Percentiles rank a stretch among this genome's conserved stretches.
Conservation (phyloP, 1,140 invertebrate species). For the Temnothorax longispinosus region DNA sequence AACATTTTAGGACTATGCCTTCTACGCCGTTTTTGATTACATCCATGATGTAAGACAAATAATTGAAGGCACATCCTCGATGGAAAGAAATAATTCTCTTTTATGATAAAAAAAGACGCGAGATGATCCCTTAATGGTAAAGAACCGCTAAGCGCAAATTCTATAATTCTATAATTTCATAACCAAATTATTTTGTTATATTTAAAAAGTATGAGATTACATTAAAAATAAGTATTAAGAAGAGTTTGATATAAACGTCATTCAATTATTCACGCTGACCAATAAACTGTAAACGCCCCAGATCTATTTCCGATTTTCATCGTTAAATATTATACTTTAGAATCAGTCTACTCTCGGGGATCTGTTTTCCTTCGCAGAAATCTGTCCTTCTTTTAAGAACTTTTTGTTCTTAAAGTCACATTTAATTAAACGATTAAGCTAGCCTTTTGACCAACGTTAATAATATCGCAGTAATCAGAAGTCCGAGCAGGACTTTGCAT, state of each 20-base stretch:
- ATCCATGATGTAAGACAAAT: constrained; percentile 37
- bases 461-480: constrained; percentile 13
- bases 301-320: neutral
- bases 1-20: constrained; percentile 20
- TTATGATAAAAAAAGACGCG: neutral
- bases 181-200: constrained; percentile 6
- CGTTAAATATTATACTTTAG: neutral
- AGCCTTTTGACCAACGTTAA: constrained; percentile 1
- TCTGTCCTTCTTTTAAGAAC: neutral
- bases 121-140: constrained; percentile 2
- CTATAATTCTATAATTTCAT: neutral
- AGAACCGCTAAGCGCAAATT: neutral
- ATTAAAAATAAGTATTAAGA: constrained; percentile 3
- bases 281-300: neutral
- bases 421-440: constrained; percentile 31
- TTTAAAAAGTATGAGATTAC: neutral
- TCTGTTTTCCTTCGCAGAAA: neutral
- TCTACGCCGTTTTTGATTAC: constrained; percentile 31
- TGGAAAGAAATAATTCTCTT: constrained; percentile 54
- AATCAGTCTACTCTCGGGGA: neutral
- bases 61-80: constrained; percentile 75
- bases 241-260: neutral
- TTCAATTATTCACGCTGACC: neutral
- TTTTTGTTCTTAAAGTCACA: neutral
- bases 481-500: neutral